Evolutionary conservation across 2,113 vertebrate genomes (phyloP).

Genomic region (Silurus meridionalis): DNA sequence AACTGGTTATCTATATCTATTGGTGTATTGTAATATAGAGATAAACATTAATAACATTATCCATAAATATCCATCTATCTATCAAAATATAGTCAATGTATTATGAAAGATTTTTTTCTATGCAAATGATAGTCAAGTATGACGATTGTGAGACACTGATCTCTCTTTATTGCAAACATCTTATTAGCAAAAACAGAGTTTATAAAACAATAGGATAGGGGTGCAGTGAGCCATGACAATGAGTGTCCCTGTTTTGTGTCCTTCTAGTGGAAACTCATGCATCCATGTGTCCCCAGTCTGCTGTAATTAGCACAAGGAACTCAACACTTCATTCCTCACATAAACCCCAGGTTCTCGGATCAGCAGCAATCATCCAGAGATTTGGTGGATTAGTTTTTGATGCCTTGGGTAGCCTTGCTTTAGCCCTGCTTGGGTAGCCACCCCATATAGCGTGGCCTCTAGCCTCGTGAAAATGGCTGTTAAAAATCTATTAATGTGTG

Average conservation of each 20-base stretch:
- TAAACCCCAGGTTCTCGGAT: background rate
- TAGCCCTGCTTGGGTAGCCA: background rate
- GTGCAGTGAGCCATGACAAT: background rate
- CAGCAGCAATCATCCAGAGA: slow-evolving; percentile 15
- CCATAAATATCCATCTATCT: background rate
- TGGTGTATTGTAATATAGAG: background rate
- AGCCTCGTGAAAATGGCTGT: background rate
- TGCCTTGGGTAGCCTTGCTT: slow-evolving; percentile 11
- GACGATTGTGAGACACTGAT: background rate
- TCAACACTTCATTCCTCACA: background rate
- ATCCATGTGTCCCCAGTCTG: background rate
- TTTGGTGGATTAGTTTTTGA: background rate
- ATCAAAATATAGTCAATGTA: background rate
- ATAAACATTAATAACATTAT: too few relatives aligned
- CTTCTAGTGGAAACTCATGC: background rate
- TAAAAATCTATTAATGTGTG: background rate
- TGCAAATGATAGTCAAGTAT: background rate
- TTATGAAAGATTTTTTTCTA: background rate
- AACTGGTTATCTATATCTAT: background rate
- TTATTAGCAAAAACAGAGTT: background rate
- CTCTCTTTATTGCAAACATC: background rate
- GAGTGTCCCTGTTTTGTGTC: background rate
- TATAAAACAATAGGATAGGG: background rate
- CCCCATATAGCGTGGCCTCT: background rate
- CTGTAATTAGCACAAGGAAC: background rate